Base-by-base conservation (phyloP, 2,888 invertebrate genomes). In the Hypomecis punctinalis region DNA sequence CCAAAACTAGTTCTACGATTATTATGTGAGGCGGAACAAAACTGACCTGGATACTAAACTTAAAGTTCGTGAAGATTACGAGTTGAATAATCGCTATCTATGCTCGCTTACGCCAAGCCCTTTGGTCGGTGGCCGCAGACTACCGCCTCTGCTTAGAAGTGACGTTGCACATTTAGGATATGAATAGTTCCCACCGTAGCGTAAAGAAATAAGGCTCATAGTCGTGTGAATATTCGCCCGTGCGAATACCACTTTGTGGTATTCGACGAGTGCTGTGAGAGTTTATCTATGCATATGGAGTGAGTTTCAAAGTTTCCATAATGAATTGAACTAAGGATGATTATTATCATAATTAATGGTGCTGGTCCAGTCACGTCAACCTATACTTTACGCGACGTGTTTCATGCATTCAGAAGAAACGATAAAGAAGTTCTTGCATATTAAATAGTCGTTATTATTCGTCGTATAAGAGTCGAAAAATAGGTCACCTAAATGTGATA, bases 81-180 rank as follows among this genome's bases (percentile, higher is more conserved):
- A 33, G 45, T 53, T 46, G n/a, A 43, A 36, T 55, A 37, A 71
- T 68, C 79, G 79, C 81, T 74, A 8, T 69, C 63, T 71, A 75
- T 74, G 68, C 51, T 80, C 65, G 63, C 74, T 84, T 83, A 75
- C 52, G 67, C 78, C 82, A 78, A 65, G 43, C 71, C 60, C 63
- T 65, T 64, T 67, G 77, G 77, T 74, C 74, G 73, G 78, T 79
- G 77, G 75, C 78, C 79, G 78, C 69, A 78, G 76, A 75, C 77
- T 76, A 77, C 76, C 77, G 79, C 79, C 82, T 83, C 83, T 85
- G 85, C 83, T 84, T 80, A 82, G 77, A 68, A 74, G 80, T 89
- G 88, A 90, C 88, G 89, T 85, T 79, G 85, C 82, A 81, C 77
- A 76, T 80, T 80, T 79, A 68, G 74, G 71, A 70, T 66, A 77